These are phyloP conservation scores for Bombus ignitus DNA, from an alignment of 1,140 invertebrate genomes.

Conservation along the genomic window DNA sequence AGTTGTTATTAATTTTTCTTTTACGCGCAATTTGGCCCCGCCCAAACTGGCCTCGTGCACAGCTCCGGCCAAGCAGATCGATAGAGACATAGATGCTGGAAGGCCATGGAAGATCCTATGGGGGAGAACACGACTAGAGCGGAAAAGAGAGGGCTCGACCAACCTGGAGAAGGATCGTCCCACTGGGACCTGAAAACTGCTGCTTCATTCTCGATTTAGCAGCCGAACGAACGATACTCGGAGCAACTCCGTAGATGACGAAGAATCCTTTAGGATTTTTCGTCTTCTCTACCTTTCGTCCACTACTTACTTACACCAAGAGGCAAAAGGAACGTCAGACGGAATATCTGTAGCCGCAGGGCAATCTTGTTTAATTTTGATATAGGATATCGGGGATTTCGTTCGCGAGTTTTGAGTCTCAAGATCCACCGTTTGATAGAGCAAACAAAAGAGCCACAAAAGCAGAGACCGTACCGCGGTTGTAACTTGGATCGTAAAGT, in stretches of 20 bases:
- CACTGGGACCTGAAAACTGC: conserved; percentile 23
- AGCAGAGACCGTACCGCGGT: background rate
- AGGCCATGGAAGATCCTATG: conserved; percentile 60
- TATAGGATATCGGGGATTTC: conserved; percentile 6
- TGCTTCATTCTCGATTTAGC: conserved; percentile 31
- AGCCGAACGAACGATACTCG: background rate
- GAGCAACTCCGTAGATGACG: background rate
- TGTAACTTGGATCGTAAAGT: background rate
- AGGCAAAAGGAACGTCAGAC: background rate
- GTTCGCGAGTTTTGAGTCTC: background rate
- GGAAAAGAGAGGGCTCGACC: conserved; percentile 5
- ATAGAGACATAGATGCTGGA: conserved; percentile 74
- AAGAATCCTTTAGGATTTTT: background rate
- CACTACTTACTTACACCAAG: background rate
- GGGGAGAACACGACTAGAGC: conserved; percentile 24
- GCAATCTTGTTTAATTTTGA: background rate
- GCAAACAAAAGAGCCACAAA: background rate
- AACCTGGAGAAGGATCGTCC: background rate
- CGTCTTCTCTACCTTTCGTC: background rate
- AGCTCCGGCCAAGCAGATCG: conserved; percentile 74
- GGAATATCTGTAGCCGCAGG: background rate
- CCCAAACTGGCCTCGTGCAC: conserved; percentile 73
- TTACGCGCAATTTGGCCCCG: conserved; percentile 67
- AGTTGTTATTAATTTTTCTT: conserved; percentile 58
- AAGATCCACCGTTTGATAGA: background rate